Evolutionary conservation across 2,113 vertebrate genomes (phyloP), one percentile per base, ranked within the genome.

Genomic region (Bujurquina vittata): DNA sequence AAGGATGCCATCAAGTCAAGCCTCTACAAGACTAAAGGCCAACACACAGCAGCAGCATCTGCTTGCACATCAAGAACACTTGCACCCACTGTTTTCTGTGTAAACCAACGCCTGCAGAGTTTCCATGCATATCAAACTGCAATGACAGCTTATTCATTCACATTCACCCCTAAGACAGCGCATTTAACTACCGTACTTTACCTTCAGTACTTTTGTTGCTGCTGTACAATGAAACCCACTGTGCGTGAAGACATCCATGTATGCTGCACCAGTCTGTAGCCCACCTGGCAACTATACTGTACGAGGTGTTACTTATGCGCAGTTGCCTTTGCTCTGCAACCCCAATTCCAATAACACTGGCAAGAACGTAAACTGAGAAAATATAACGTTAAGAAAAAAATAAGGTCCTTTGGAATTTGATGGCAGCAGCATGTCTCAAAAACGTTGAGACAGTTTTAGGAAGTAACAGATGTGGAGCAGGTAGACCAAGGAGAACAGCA

Each of bases 31-130:
- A 7, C 18, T 1, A 52, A 54, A 77, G 58, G 58, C 14, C 46
- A 63, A 78, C 2, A 63, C 46, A 18, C 76, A 63, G 46, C 59
- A 31, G 76, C 74, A 59, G 56, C 74, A 76, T 35, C 59, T 63
- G 59, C n/a, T 78, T 78, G 40, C 55, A 61, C 0, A 29, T 77
- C n/a, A 33, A 26, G 31, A 62, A 62, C 58, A 77, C 29, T 61
- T 54, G 29, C 29, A 35, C 8, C 11, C 14, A 52, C 18, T 62
- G 18, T 77, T 62, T 49, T 63, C 60, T 56, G 10, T 18, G 15
- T 37, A 29, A 40, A 33, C 17, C 4, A 26, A 40, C 31, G 57
- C 62, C 52, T 57, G 61, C 52, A 67, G 61, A 14, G 52, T 57
- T 52, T 59, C 31, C 54, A 59, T 58, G 26, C 15, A 22, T n/a